Percentiles rank a stretch among this genome's conserved stretches.
phyloP scores from a whole-genome alignment of 2,113 vertebrate species.

The Zosterops lateralis region DNA sequence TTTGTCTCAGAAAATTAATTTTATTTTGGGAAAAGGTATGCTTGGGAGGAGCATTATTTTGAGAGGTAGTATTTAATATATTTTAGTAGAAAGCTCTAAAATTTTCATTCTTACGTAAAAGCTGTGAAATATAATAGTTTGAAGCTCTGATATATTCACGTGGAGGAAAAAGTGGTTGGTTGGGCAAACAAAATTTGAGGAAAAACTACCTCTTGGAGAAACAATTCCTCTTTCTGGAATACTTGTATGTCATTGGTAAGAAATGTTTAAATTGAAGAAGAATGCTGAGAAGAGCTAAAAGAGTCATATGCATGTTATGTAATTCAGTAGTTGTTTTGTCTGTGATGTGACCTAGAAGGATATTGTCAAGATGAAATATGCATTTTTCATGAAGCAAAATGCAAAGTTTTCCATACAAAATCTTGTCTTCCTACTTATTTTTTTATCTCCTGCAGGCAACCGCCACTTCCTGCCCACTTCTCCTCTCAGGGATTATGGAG shows the following conservation, averaged over 20 bases:
- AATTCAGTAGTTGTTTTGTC: not conserved
- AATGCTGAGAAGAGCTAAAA: not conserved
- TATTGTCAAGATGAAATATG: not conserved
- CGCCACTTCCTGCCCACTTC: constrained; percentile 82
- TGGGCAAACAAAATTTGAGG: not conserved
- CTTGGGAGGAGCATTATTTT: not conserved
- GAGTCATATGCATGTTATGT: not conserved
- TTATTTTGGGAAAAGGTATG: not conserved
- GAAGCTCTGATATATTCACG: not conserved
- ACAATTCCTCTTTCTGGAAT: not conserved
- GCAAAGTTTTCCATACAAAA: not conserved
- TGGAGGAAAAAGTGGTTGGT: not conserved
- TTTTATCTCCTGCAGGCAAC: constrained; percentile 71
- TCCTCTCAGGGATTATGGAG: constrained; percentile 79
- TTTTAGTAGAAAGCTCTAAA: not conserved
- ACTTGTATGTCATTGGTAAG: not conserved
- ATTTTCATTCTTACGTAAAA: not conserved
- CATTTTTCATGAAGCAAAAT: not conserved
- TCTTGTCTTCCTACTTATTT: not conserved
- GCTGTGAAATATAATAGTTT: not conserved
- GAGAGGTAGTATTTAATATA: not conserved
- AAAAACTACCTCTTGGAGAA: not conserved
- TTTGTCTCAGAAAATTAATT: not conserved
- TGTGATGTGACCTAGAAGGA: not conserved
- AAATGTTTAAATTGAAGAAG: not conserved